Evolutionary conservation across 2,113 vertebrate species (phyloP), one percentile per base, ranked within the genome.

Genomic region (Syngnathus scovelli): DNA sequence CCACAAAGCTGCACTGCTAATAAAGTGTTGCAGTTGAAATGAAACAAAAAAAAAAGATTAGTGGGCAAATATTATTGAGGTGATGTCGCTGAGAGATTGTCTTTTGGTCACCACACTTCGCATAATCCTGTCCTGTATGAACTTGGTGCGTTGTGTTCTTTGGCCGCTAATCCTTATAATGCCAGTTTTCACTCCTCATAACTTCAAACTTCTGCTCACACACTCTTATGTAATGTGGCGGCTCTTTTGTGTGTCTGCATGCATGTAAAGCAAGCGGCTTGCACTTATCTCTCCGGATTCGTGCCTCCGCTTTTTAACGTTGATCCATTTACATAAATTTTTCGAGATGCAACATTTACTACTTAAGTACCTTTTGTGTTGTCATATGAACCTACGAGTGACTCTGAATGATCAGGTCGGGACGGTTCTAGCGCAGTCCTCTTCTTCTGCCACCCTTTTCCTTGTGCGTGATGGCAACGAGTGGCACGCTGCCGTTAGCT

Each of bases 401-500:
- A 18, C 59, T 58, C 46, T 18, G 38, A 59, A 75, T 83, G 74
- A 70, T 74, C 68, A 76, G 64, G 70, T 78, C 75, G 55, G 41
- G 83, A 66, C 68, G 73, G 23, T 86, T 87, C 78, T 66, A 74
- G 75, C 74, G 73, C 68, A 74, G 54, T 51, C 72, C 71, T 76
- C 70, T 83, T 74, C 61, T 58, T 61, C 69, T 51, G 12, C 67
- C 75, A 62, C 61, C 71, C 61, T 69, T 43, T 49, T 75, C 79
- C 68, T 64, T 68, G 80, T 71, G 65, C 68, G 75, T 66, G 74
- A 60, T 33, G 68, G 71, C 68, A 51, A 85, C 81, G 78, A 71
- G 83, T 77, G 84, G 85, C 86, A 78, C 89, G 87, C 89, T 89
- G 87, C 71, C 79, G 83, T 92, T 88, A 91, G 88, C 90, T 87